phyloP scores from a whole-genome alignment of 2,888 invertebrate genomes.

The Pharmacophagus antenor region DNA sequence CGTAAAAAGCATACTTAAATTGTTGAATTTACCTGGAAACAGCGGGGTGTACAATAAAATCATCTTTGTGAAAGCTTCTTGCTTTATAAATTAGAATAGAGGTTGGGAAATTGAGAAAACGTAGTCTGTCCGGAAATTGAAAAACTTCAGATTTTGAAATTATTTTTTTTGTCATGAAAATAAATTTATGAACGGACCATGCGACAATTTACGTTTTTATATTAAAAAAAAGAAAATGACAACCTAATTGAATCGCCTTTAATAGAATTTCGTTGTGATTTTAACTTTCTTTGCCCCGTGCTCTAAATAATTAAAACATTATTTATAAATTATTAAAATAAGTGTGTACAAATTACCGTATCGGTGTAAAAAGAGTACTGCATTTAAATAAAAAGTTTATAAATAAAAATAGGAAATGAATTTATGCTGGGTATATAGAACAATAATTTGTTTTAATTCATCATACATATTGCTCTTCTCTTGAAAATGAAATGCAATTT shows the following conservation, averaged over 20 bases:
- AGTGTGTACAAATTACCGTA: no score
- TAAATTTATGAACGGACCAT: conserved; percentile 45
- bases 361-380: no score
- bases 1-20: conserved; percentile 69
- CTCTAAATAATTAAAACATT: neutral
- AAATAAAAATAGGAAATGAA: no score
- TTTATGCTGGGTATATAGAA: no score
- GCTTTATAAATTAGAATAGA: conserved; percentile 69
- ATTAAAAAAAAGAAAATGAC: conserved; percentile 39
- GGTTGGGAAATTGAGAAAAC: conserved; percentile 69
- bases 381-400: no score
- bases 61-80: conserved; percentile 65
- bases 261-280: conserved; percentile 24
- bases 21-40: conserved; percentile 70
- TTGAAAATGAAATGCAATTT: no score
- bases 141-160: conserved; percentile 73
- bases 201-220: conserved; percentile 50
- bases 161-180: conserved; percentile 50
- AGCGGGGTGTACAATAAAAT: conserved; percentile 71
- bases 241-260: conserved; percentile 37
- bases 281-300: conserved; percentile 19
- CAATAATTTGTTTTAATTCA: no score
- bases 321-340: conserved; percentile 5
- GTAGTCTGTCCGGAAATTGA: conserved; percentile 74
- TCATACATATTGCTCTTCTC: no score